Evolutionary conservation across 2,888 invertebrate genomes (phyloP).

Genomic region (Zygogramma bicolorata): DNA sequence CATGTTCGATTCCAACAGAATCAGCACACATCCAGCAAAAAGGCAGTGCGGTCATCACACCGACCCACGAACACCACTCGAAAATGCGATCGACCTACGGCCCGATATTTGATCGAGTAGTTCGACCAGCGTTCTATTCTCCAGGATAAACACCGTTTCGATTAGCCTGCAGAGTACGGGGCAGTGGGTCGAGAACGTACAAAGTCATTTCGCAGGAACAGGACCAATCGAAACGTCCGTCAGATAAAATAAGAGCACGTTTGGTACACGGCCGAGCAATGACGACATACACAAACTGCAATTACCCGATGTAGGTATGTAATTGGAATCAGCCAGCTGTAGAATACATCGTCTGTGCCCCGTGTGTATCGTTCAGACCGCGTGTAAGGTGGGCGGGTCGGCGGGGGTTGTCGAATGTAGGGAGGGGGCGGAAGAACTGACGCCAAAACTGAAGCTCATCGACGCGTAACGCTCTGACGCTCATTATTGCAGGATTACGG

Average conservation of each 20-base stretch:
- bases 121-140: neutral
- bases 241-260: conserved; percentile 1
- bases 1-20: no score
- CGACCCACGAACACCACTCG: no score
- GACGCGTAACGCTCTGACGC: conserved; percentile 55
- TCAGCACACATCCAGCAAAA: no score
- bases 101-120: neutral
- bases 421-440: conserved; percentile 31
- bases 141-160: neutral
- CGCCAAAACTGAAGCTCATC: conserved; percentile 53
- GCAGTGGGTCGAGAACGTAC: neutral
- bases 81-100: no score
- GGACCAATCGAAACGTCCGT: conserved; percentile 4
- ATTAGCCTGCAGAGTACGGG: neutral
- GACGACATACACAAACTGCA: conserved; percentile 44
- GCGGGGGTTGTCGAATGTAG: neutral
- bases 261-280: conserved; percentile 39
- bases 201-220: neutral
- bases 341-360: conserved; percentile 30
- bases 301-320: conserved; percentile 47
- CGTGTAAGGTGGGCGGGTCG: conserved; percentile 22
- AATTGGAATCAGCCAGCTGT: conserved; percentile 49
- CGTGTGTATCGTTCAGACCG: conserved; percentile 2
- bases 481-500: conserved; percentile 65
- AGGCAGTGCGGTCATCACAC: no score